Evolutionary conservation across 2,888 invertebrate genomes (phyloP).

Genomic region (Pemphredon lugubris): DNA sequence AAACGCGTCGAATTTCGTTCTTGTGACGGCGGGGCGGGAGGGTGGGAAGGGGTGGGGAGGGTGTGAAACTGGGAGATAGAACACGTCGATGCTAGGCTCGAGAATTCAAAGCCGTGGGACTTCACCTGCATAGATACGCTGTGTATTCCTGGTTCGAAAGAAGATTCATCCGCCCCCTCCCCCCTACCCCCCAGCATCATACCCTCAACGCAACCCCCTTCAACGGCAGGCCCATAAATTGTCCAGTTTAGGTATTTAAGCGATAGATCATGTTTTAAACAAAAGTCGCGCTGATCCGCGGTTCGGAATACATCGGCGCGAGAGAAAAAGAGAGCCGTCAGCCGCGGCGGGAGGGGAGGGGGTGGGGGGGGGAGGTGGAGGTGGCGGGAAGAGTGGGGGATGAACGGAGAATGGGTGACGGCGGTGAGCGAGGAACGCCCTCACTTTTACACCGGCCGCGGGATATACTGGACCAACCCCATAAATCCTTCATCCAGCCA

Average conservation of each 20-base stretch:
- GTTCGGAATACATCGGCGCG: slow-evolving; percentile 56
- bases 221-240: slow-evolving; percentile 73
- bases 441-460: slow-evolving; percentile 49
- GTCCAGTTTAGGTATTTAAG: slow-evolving; percentile 77
- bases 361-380: background rate
- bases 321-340: background rate
- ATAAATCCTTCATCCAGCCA: slow-evolving; percentile 78
- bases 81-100: no score
- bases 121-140: slow-evolving; percentile 49
- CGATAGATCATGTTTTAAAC: slow-evolving; percentile 81
- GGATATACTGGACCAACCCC: slow-evolving; percentile 65
- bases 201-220: background rate
- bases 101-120: slow-evolving; percentile 68
- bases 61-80: slow-evolving; percentile 1
- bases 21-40: slow-evolving; percentile 8
- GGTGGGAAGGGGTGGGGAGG: slow-evolving; percentile 27
- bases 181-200: background rate
- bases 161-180: slow-evolving; percentile 32
- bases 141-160: slow-evolving; percentile 30
- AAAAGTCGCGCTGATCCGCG: slow-evolving; percentile 77
- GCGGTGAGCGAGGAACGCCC: slow-evolving; percentile 33
- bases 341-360: background rate
- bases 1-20: slow-evolving; percentile 68
- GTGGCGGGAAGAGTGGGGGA: background rate
- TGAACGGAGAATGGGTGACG: slow-evolving; percentile 3